Base-by-base conservation (phyloP, 2,113 vertebrate genomes). In the Suncus etruscus region DNA sequence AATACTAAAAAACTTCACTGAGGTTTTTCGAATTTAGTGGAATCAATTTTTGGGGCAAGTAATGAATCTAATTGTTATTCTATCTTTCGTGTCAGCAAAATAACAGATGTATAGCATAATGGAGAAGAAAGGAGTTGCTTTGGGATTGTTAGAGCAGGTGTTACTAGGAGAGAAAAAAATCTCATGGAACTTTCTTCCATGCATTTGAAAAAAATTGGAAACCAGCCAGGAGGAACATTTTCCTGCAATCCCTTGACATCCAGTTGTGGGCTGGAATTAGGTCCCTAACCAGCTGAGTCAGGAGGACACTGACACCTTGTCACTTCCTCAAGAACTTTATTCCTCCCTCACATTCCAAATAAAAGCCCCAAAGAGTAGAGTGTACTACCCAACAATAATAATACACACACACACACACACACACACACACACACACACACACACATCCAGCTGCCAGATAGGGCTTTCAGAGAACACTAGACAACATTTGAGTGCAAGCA, bases 61-160 rank as follows among this genome's bases (percentile, higher is more conserved):
- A 95, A 95, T 95, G 95, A 97, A 98, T 97, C 94, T 96, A 95
- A 97, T 97, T 97, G 94, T 97, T 96, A 95, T 31, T 1, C 96
- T 90, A 86, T 96, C 96, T 97, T 97, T 95, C 95, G 93, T 94
- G 97, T 98, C 97, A 98, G 97, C 96, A 97, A 97, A 98, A 97
- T 97, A 98, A 97, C 97, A 98, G 97, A 97, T 98, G 97, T 96
- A 97, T 93, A 70, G 91, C 95, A 93, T 89, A 95, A 97, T 4
- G 11, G 95, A 83, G 86, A 70, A 94, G 87, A 82, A 76, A 75
- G 96, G 93, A 76, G 70, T 97, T 94, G 96, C 51, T 75, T 91
- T 97, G 94, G 97, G 95, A 91, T 96, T 97, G 96, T 94, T 90
- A 93, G 87, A 98, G 97, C 98, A 98, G 97, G 97, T 98, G 98